Percentiles rank a stretch among this genome's conserved stretches.
Evolutionary conservation across 2,113 vertebrate genomes (phyloP).

Genomic region (Desmodus rotundus): DNA sequence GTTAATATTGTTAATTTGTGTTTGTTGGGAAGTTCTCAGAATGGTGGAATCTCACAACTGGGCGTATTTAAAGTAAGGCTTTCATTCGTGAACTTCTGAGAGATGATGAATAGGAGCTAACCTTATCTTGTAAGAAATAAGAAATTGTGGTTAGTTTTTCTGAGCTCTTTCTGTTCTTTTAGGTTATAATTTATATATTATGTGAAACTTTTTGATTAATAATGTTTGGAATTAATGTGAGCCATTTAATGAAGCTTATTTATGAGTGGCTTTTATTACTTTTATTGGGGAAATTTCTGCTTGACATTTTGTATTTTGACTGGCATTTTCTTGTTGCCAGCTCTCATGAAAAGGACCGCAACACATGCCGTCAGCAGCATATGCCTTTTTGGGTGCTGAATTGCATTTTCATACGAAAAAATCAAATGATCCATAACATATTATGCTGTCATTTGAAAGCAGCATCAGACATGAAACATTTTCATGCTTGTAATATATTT

Average conservation of each 20-base stretch:
- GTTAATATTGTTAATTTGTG: background rate
- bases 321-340: constrained; percentile 88
- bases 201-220: background rate
- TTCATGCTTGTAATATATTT: constrained; percentile 80
- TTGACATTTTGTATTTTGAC: constrained; percentile 84
- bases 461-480: constrained; percentile 79
- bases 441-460: constrained; percentile 91
- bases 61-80: background rate
- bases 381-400: constrained; percentile 83
- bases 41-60: background rate
- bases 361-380: constrained; percentile 80
- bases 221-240: constrained; percentile 42
- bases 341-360: constrained; percentile 82
- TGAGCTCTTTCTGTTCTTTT: background rate
- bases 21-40: background rate
- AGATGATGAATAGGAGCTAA: background rate
- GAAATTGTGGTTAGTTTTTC: background rate
- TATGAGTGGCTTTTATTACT: constrained; percentile 73
- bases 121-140: background rate
- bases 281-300: constrained; percentile 79
- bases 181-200: background rate
- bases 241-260: constrained; percentile 59
- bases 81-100: background rate
- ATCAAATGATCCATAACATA: constrained; percentile 94
- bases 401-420: constrained; percentile 79